Evolutionary conservation across 2,888 invertebrate genomes (phyloP), one percentile per base, ranked within the genome.

Genomic region (Cataglyphis altisquamis): DNA sequence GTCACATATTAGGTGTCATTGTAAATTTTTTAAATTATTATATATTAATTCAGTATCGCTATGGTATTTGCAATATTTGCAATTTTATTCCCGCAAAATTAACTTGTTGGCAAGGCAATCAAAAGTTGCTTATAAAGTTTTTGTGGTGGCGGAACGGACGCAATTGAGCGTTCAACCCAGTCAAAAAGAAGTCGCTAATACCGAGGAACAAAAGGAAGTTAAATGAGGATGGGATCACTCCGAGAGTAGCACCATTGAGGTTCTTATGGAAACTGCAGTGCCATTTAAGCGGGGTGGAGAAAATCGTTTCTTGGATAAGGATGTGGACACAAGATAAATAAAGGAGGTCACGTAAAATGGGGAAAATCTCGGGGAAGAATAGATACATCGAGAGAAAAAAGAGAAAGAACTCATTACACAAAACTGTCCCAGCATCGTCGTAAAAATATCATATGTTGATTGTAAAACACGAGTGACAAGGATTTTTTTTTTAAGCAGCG

Each of bases 211-310:
- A 80, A 80, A 80, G 78, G 36, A 68, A 45, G 78, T 60, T 80
- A 80, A 80, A 80, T 73, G 78, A 80, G 78, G 78, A 80, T 72
- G 41, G 73, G 78, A 72, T 80, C 73, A 80, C 36, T 57, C 60
- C 32, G 57, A 60, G 78, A 78, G 78, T 78, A 72, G 78, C 77
- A 57, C 73, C 73, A 72, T 78, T 48, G 78, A 73, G 45, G 73
- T 80, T 80, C 73, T 80, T 73, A 80, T 80, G 73, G 78, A 80
- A 80, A 80, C 78, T 73, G 78, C 78, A 78, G 73, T 72, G 60
- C 78, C 45, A 80, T 80, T 80, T 80, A 73, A 72, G 73, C 25
- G 72, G 73, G 78, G 41, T 21, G 57, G 78, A 78, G 74, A 80
- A 80, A 80, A 80, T 80, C 60, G 78, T 80, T 80, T 80, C 78